These are phyloP conservation scores for Osedax fenrisi DNA, from an alignment of 2,888 invertebrate species.

Conservation along the genomic window DNA sequence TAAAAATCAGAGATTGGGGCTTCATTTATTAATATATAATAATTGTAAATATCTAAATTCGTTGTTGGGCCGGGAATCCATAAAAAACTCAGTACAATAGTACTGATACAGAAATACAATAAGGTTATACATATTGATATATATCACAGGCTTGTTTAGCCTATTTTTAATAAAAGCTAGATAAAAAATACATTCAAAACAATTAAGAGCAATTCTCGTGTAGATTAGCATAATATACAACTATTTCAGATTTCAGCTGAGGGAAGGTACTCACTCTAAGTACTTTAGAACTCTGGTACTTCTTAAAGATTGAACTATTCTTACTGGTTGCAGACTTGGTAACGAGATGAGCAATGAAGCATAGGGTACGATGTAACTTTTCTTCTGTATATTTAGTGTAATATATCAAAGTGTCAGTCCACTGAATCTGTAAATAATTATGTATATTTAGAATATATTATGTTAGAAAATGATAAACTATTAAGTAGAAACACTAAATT, in stretches of 20 bases:
- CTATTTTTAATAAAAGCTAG: neutral
- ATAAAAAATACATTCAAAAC: neutral
- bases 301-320: constrained; percentile 47
- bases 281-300: constrained; percentile 51
- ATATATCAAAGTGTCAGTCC: constrained; percentile 59
- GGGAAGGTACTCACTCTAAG: constrained; percentile 38
- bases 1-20: no score
- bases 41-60: no score
- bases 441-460: no score
- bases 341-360: constrained; percentile 62
- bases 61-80: no score
- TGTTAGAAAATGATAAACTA: no score
- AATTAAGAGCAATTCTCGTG: neutral
- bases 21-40: no score
- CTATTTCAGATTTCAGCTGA: constrained; percentile 23
- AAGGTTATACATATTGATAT: no score
- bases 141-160: neutral
- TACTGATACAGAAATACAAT: no score
- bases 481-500: no score
- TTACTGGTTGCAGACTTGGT: constrained; percentile 62
- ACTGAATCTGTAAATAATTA: neutral
- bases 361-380: constrained; percentile 61
- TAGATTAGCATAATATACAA: neutral
- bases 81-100: no score
- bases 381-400: constrained; percentile 66